Percentiles rank a stretch among this genome's conserved stretches.
Evolutionary conservation across 2,113 vertebrate genomes (phyloP).

Genomic region (Pelmatolapia mariae): DNA sequence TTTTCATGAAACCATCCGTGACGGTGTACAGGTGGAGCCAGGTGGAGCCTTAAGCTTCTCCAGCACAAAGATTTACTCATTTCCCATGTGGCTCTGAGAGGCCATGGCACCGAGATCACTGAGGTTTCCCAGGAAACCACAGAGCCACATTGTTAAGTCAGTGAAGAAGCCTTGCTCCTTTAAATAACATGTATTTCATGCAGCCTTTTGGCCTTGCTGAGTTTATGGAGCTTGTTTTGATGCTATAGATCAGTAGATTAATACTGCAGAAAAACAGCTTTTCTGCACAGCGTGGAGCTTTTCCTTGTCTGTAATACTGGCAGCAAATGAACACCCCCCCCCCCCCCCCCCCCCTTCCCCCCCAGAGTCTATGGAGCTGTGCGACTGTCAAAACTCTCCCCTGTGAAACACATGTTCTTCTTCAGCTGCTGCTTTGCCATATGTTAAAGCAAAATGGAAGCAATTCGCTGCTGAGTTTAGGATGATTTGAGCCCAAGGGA

Average conservation of each 20-base stretch:
- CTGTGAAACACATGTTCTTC: constrained; percentile 18
- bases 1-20: not conserved
- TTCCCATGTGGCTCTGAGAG: not conserved
- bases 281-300: constrained; percentile 19
- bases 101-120: not conserved
- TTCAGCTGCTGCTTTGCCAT: constrained; percentile 39
- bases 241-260: constrained; percentile 54
- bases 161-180: not conserved
- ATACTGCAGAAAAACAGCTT: constrained; percentile 42
- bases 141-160: not conserved
- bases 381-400: constrained; percentile 48
- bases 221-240: constrained; percentile 22
- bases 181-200: not conserved
- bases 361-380: constrained; percentile 14
- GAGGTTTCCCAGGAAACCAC: not conserved
- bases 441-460: constrained; percentile 50
- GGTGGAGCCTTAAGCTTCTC: not conserved
- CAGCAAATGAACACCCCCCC: constrained; percentile 20
- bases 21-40: not conserved
- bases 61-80: constrained; percentile 17
- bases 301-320: constrained; percentile 28
- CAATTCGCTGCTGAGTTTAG: constrained; percentile 24
- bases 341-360: not conserved
- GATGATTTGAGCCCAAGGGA: constrained; percentile 19
- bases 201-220: not conserved